Evolutionary conservation across 2,113 vertebrate species (phyloP), one percentile per base, ranked within the genome.

Genomic region (Brachyistius frenatus): DNA sequence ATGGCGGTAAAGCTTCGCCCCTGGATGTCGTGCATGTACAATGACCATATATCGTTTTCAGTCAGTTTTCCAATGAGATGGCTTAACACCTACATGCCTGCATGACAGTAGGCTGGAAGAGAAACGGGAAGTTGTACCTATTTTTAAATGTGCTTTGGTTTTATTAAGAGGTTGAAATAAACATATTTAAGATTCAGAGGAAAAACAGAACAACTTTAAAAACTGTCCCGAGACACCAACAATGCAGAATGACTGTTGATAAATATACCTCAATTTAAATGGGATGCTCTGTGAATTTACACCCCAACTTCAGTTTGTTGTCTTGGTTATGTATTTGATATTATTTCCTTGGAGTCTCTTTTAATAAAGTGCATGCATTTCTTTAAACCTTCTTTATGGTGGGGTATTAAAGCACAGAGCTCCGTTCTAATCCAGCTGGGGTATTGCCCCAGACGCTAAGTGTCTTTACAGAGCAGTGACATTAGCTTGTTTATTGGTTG

Each of bases 401-500:
- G 72, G 47, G 78, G 88, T 90, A 93, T 94, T 92, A 93, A 90
- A 89, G 80, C 90, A 85, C 78, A 87, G 78, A 83, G 85, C 86
- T 82, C 78, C 88, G 73, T 87, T 93, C 84, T 93, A 94, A 93
- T 94, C 92, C 91, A 93, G 88, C 89, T 84, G 83, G 90, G 90
- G 90, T 89, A 88, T 92, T 91, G 93, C 91, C 91, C 91, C 79
- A 88, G 93, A 94, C 85, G 74, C 92, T 93, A 86, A 92, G 89
- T 89, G 88, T 94, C 93, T 93, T 93, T 92, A 91, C 91, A 88
- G 89, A 91, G 92, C 88, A 90, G 92, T 93, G 92, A 94, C 93
- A 94, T 94, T 94, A 92, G 86, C 91, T 94, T 94, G 93, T 95
- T 95, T 95, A 94, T 93, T 94, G 94, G 93, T 94, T 94, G 92